These are phyloP conservation scores for Epinephelus lanceolatus DNA, from an alignment of 2,113 vertebrate genomes.

Conservation along the genomic window DNA sequence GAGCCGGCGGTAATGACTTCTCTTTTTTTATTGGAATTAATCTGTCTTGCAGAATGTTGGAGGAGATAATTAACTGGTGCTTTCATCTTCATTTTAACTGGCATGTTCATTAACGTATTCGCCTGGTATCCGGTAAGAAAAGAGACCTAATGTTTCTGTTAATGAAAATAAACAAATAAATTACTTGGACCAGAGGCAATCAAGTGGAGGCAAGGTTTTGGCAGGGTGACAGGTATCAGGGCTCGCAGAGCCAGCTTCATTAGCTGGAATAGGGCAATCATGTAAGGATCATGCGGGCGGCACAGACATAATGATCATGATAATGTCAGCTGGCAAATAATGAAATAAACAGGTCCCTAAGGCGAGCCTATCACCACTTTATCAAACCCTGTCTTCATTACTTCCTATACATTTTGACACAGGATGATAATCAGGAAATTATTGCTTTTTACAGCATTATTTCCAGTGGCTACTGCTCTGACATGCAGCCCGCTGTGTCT, in stretches of 20 bases:
- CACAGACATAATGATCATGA: conserved; percentile 47
- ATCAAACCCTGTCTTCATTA: conserved; percentile 36
- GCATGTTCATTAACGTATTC: conserved; percentile 81
- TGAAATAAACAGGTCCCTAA: conserved; percentile 55
- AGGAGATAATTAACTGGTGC: conserved; percentile 82
- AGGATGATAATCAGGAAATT: conserved; percentile 1
- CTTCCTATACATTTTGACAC: conserved; percentile 6
- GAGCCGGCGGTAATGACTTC: conserved; percentile 69
- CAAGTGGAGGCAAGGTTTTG: conserved; percentile 48
- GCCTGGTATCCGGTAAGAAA: conserved; percentile 58
- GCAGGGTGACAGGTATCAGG: conserved; percentile 58
- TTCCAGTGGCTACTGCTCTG: neutral
- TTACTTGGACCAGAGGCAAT: conserved; percentile 60
- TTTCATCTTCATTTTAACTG: conserved; percentile 81
- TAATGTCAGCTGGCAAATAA: conserved; percentile 54
- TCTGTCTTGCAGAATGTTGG: conserved; percentile 74
- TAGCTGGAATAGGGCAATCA: conserved; percentile 62
- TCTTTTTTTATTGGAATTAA: conserved; percentile 73
- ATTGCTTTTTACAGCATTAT: neutral
- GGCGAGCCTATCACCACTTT: conserved; percentile 15
- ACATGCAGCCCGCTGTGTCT: neutral
- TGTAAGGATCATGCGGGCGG: conserved; percentile 60
- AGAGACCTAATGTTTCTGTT: conserved; percentile 72
- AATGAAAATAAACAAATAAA: conserved; percentile 80
- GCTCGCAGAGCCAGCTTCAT: conserved; percentile 49